phyloP scores from a whole-genome alignment of 2,888 invertebrate species.

The Erannis defoliaria region DNA sequence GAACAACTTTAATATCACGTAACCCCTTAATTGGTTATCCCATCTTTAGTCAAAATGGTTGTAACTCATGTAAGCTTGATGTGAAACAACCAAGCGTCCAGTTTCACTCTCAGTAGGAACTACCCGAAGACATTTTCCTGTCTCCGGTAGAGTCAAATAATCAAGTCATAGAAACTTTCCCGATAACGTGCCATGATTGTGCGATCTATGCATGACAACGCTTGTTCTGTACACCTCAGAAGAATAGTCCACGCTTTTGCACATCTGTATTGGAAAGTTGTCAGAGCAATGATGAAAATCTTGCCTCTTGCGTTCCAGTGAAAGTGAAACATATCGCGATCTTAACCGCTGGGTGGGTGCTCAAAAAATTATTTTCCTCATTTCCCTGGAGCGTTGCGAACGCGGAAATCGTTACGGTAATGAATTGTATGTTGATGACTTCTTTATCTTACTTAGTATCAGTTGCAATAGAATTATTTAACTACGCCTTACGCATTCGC shows the following conservation, averaged over 20 bases:
- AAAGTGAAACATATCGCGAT: slow-evolving; percentile 52
- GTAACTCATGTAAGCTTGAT: slow-evolving; percentile 25
- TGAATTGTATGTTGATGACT: slow-evolving; percentile 46
- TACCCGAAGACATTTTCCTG: slow-evolving; percentile 37
- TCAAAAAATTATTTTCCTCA: slow-evolving; percentile 62
- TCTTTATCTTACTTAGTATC: slow-evolving; percentile 46
- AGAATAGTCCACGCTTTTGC: slow-evolving; percentile 62
- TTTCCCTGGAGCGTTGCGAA: slow-evolving; percentile 61
- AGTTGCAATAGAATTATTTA: slow-evolving; percentile 48
- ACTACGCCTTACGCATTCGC: slow-evolving; percentile 42
- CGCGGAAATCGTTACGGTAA: slow-evolving; percentile 67
- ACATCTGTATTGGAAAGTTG: slow-evolving; percentile 81
- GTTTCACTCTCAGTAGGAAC: slow-evolving; percentile 34
- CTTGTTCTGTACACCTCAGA: slow-evolving; percentile 59
- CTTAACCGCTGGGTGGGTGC: slow-evolving; percentile 45
- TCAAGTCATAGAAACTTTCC: slow-evolving; percentile 65
- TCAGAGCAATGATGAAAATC: slow-evolving; percentile 76
- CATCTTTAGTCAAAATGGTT: slow-evolving; percentile 39
- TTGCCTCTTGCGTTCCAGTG: slow-evolving; percentile 57
- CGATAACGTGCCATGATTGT: slow-evolving; percentile 62
- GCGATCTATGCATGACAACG: slow-evolving; percentile 68
- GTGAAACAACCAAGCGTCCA: slow-evolving; percentile 33
- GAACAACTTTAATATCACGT: slow-evolving; percentile 42
- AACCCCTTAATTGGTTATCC: slow-evolving; percentile 46
- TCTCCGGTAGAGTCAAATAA: slow-evolving; percentile 40